Conservation (phyloP, 2,113 vertebrate genomes). For the Callipepla californica region DNA sequence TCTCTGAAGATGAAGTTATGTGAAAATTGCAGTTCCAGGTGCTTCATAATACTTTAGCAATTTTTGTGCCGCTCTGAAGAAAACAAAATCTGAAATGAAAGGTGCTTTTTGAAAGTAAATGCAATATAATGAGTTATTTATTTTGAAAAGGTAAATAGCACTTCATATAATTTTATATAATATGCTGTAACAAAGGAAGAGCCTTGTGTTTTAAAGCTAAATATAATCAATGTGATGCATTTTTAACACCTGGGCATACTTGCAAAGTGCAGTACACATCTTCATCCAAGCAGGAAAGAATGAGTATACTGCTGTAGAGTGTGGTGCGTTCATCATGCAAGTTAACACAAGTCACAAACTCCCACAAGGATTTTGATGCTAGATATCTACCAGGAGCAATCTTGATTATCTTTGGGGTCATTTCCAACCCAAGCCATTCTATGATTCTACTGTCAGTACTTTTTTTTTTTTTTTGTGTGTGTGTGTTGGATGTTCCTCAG, state of each 20-base stretch:
- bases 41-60: not conserved
- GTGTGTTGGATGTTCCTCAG: not conserved
- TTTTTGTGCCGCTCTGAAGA: not conserved
- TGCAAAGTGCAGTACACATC: not conserved
- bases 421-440: no score
- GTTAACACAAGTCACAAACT: not conserved
- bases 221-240: not conserved
- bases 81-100: not conserved
- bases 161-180: not conserved
- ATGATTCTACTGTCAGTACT: not conserved
- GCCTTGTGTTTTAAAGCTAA: not conserved
- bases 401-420: no score
- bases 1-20: not conserved
- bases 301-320: not conserved
- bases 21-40: not conserved
- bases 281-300: not conserved
- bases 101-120: not conserved
- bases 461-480: not conserved
- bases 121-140: not conserved
- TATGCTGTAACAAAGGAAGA: not conserved
- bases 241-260: not conserved
- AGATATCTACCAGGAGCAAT: not conserved
- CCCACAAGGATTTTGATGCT: not conserved
- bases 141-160: not conserved
- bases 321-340: not conserved